phyloP scores from a whole-genome alignment of 1,140 invertebrate genomes.

The Reticulitermes speratus region DNA sequence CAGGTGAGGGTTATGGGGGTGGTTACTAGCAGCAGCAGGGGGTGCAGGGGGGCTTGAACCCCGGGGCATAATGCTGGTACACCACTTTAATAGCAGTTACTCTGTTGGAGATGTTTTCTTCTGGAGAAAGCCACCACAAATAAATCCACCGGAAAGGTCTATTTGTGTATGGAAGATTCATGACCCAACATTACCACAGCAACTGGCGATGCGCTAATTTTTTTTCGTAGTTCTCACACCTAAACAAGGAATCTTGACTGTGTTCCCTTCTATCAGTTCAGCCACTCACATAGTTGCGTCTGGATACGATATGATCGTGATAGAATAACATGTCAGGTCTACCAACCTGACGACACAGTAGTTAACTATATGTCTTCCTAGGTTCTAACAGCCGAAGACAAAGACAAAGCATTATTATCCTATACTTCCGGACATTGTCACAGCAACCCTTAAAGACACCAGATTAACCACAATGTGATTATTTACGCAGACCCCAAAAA shows the following conservation, averaged over 20 bases:
- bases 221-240: not conserved
- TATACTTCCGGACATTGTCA: not conserved
- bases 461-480: not conserved
- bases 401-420: not conserved
- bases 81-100: not conserved
- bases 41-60: not conserved
- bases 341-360: conserved; percentile 4
- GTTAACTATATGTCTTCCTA: not conserved
- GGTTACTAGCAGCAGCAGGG: conserved; percentile 17
- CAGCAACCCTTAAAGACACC: not conserved
- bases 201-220: not conserved
- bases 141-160: not conserved
- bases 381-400: not conserved
- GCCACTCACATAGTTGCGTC: not conserved
- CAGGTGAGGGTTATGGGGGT: conserved; percentile 43
- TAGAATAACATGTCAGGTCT: not conserved
- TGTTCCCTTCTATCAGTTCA: not conserved
- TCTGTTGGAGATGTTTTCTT: not conserved
- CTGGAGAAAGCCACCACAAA: not conserved
- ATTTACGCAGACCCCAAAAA: too few species aligned
- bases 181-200: conserved; percentile 5
- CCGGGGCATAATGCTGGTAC: conserved; percentile 35
- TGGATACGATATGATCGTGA: not conserved
- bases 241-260: not conserved
- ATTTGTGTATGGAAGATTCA: conserved; percentile 3